Percentiles rank a stretch among this genome's conserved stretches.
phyloP scores from a whole-genome alignment of 2,113 vertebrate genomes.

The Ammodytes marinus region DNA sequence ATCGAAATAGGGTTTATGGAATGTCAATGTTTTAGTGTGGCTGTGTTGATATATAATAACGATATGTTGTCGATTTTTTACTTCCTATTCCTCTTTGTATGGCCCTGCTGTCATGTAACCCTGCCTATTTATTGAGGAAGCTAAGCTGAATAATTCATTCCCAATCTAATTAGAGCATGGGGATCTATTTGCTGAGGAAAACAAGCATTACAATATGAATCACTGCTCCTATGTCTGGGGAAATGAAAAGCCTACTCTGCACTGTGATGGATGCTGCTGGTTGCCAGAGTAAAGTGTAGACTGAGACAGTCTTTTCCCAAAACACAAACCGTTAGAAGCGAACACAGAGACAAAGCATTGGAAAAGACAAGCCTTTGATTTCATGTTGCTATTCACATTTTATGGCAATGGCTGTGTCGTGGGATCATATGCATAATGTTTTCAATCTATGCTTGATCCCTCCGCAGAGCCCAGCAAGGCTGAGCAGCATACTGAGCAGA shows the following conservation, averaged over 20 bases:
- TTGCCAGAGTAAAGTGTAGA: neutral
- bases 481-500: neutral
- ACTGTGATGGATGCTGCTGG: conserved; percentile 18
- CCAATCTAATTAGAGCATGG: conserved; percentile 57
- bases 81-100: conserved; percentile 14
- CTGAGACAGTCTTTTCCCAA: conserved; percentile 23
- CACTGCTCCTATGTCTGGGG: conserved; percentile 14
- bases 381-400: conserved; percentile 21
- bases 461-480: neutral
- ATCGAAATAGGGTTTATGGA: neutral
- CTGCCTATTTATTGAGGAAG: conserved; percentile 14
- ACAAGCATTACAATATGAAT: conserved; percentile 63
- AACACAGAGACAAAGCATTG: neutral
- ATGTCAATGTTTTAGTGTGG: neutral
- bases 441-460: conserved; percentile 4
- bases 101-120: conserved; percentile 21
- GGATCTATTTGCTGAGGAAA: conserved; percentile 53
- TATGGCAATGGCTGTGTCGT: neutral
- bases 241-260: conserved; percentile 38
- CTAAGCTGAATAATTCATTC: conserved; percentile 68
- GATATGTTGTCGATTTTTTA: conserved; percentile 4
- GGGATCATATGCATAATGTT: neutral
- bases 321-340: conserved; percentile 2
- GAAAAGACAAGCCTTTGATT: conserved; percentile 13
- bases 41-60: neutral